These are phyloP conservation scores for Prunella fulvescens DNA, from an alignment of 2,113 vertebrate species.

Conservation along the genomic window DNA sequence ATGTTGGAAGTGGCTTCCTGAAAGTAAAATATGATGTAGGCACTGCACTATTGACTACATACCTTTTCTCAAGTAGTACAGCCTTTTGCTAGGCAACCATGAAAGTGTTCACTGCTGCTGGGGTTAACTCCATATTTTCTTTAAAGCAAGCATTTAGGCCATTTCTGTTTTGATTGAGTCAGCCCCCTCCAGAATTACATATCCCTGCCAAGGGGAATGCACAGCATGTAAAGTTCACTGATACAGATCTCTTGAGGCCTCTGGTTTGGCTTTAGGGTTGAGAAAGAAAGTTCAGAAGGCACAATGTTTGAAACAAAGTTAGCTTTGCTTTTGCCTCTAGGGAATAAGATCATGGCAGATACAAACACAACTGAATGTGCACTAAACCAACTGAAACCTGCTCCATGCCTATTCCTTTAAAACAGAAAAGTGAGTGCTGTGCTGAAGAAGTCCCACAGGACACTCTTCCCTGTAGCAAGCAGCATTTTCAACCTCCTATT, in stretches of 20 bases:
- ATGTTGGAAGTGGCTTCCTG: not conserved
- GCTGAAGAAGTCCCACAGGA: constrained; percentile 14
- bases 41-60: fast-evolving
- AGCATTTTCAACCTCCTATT: not conserved
- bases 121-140: not conserved
- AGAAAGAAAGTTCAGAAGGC: not conserved
- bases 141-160: not conserved
- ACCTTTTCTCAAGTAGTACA: not conserved
- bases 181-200: not conserved
- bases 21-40: not conserved
- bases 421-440: not conserved
- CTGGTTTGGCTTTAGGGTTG: not conserved
- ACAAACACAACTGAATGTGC: not conserved
- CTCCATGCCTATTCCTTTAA: not conserved
- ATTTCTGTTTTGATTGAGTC: not conserved
- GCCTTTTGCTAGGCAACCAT: constrained; percentile 1
- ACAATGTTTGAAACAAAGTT: not conserved
- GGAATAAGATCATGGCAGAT: not conserved
- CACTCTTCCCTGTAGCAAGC: not conserved
- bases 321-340: constrained; percentile 13
- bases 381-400: not conserved
- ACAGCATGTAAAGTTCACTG: not conserved
- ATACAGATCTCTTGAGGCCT: not conserved
- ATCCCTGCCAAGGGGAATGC: not conserved
- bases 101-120: not conserved